Evolutionary conservation across 2,888 invertebrate genomes (phyloP), one percentile per base, ranked within the genome.

Genomic region (Yponomeuta sedellus): DNA sequence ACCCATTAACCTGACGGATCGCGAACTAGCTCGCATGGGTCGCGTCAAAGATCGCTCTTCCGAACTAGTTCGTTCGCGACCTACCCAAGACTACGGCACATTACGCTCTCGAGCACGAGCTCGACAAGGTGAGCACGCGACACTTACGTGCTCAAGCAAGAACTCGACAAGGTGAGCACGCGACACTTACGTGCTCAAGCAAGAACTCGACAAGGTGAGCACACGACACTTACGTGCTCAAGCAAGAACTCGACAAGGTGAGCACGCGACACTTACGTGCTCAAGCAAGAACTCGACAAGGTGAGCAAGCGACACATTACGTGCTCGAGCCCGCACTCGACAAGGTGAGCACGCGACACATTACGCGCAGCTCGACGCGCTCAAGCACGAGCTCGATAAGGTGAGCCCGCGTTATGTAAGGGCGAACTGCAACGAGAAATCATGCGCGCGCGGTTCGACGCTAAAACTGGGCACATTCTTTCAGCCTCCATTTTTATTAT

Each of bases 301-400:
- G 82, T 97, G 11, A 34, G 34, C n/a, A n/a, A n/a, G n/a, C n/a
- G n/a, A n/a, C n/a, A n/a, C n/a, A n/a, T n/a, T n/a, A 99, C 73
- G 92, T 94, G 56, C 84, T 98, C 1, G 96, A 97, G 75, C 97
- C 98, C 74, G 97, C 98, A 80, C 89, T 98, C 66, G 95, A 96
- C 75, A 91, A 89, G 70, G 82, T 97, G 11, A 34, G 34, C 1
- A 25, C 25, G 25, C 25, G 25, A 25, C 25, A 25, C 25, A 25
- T 25, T 25, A 25, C 25, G 25, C 25, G 25, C 97, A 98, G 80
- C 91, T 98, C 0, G 98, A 99, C 74, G 92, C 94, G 56, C 84
- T 98, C 0, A 96, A 97, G 75, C 97, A 98, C 74, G 97, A 98
- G 80, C 89, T 98, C 66, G 95, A 96, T 75, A 91, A 89, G 70